A percentile compares a stretch with the other conserved stretches of the same genome.
Conservation (phyloP, 2,888 invertebrate genomes). For the Hydrotaea cyrtoneurina region DNA sequence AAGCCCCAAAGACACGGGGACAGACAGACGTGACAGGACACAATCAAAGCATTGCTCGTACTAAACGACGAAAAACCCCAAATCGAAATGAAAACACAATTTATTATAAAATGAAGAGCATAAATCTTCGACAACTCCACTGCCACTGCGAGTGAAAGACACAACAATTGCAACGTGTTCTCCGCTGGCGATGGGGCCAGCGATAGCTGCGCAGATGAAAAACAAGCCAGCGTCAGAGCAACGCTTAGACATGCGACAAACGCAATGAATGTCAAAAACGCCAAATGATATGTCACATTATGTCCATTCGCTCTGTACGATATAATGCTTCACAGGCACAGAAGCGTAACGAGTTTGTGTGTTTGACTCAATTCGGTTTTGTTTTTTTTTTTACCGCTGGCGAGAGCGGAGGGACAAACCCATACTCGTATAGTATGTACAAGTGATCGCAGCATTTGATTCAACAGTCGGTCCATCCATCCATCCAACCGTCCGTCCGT, state of each 20-base stretch:
- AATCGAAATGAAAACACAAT: slow-evolving; percentile 65
- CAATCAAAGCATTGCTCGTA: slow-evolving; percentile 57
- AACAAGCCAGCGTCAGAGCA: slow-evolving; percentile 34
- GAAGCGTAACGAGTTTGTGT: slow-evolving; percentile 50
- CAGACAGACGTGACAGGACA: slow-evolving; percentile 31
- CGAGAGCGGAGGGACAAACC: not conserved
- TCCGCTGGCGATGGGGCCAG: not conserved
- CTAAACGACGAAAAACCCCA: slow-evolving; percentile 21
- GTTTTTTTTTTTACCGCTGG: not conserved
- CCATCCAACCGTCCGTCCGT: not conserved
- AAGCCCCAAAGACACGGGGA: slow-evolving; percentile 38
- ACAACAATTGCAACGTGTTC: slow-evolving; percentile 57
- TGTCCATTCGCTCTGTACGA: slow-evolving; percentile 55
- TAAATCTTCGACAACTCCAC: slow-evolving; percentile 62
- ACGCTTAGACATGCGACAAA: slow-evolving; percentile 78
- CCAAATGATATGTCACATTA: slow-evolving; percentile 69
- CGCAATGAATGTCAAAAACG: slow-evolving; percentile 70
- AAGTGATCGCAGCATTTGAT: slow-evolving; percentile 37
- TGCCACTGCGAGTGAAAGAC: slow-evolving; percentile 34
- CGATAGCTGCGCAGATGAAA: not conserved
- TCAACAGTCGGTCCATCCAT: not conserved
- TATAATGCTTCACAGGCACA: slow-evolving; percentile 49
- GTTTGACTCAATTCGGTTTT: not conserved
- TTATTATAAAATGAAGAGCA: slow-evolving; percentile 67
- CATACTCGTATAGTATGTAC: too few relatives aligned